Evolutionary conservation across 2,797 vertebrate species (phyloP).

Genomic region (Sebastes iracundus): DNA sequence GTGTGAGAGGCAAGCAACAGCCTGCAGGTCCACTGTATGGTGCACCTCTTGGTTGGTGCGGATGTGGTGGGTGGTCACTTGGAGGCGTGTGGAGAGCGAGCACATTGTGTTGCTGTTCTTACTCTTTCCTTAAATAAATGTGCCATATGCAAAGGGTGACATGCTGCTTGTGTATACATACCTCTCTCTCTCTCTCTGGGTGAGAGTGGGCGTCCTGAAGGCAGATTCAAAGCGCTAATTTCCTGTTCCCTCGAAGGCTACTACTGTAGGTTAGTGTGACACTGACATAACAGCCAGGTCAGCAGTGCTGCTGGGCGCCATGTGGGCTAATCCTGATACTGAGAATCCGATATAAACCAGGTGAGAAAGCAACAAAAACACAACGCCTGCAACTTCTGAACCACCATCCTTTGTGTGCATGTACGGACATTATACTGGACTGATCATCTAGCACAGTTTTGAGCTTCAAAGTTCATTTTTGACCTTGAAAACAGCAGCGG

Average conservation of each 20-base stretch:
- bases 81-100: constrained; percentile 65
- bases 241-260: constrained; percentile 32
- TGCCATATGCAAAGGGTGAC: constrained; percentile 70
- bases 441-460: not conserved
- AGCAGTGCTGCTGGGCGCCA: constrained; percentile 6
- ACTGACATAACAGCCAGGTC: constrained; percentile 54
- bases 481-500: not conserved
- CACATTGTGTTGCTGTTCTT: constrained; percentile 78
- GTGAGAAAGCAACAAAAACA: not conserved
- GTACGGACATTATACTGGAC: not conserved
- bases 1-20: constrained; percentile 14
- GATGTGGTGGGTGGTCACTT: constrained; percentile 77
- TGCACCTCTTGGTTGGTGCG: constrained; percentile 44
- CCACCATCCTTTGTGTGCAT: not conserved
- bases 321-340: constrained; percentile 50
- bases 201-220: constrained; percentile 11
- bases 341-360: not conserved
- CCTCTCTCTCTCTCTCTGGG: not conserved
- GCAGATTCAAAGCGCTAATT: constrained; percentile 6
- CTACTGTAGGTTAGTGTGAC: constrained; percentile 69
- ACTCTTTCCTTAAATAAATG: constrained; percentile 80
- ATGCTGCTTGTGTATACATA: constrained; percentile 45
- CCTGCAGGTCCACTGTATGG: constrained; percentile 32
- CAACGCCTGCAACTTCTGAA: not conserved
- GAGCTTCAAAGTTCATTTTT: not conserved